phyloP scores from a whole-genome alignment of 2,888 invertebrate species.

The Pecten maximus region DNA sequence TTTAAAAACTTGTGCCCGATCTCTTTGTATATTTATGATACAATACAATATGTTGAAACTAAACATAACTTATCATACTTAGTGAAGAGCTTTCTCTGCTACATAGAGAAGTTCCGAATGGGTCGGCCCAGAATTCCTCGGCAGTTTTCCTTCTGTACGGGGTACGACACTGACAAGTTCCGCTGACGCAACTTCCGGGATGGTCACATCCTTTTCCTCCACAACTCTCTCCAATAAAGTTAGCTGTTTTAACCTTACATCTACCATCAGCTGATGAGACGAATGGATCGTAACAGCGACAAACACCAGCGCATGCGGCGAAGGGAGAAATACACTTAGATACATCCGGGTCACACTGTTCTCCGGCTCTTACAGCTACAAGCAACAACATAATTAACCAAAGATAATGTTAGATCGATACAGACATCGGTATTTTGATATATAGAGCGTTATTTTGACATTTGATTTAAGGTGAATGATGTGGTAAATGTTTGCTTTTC shows the following conservation, averaged over 20 bases:
- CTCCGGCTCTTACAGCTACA: conserved; percentile 59
- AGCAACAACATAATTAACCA: no score
- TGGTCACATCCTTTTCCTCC: conserved; percentile 61
- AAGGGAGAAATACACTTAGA: conserved; percentile 64
- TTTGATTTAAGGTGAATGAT: no score
- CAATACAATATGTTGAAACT: neutral
- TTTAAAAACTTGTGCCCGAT: no score
- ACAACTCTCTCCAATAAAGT: conserved; percentile 65
- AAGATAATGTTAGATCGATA: no score
- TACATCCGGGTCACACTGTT: conserved; percentile 55
- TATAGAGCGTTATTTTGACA: no score
- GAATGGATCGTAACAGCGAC: conserved; percentile 60
- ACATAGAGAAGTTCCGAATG: conserved; percentile 62
- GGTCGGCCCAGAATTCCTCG: conserved; percentile 68
- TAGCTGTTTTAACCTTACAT: conserved; percentile 63
- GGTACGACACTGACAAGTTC: conserved; percentile 61
- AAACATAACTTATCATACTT: conserved; percentile 49
- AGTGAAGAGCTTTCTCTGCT: conserved; percentile 58
- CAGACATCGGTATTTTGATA: no score
- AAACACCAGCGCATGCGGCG: conserved; percentile 61
- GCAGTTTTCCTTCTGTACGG: conserved; percentile 60
- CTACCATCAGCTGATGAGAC: conserved; percentile 63
- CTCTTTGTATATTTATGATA: neutral
- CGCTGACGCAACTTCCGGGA: conserved; percentile 61
- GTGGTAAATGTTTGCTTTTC: no score